Evolutionary conservation across 2,797 vertebrate species (phyloP).

Genomic region (Poliocrania exsul): DNA sequence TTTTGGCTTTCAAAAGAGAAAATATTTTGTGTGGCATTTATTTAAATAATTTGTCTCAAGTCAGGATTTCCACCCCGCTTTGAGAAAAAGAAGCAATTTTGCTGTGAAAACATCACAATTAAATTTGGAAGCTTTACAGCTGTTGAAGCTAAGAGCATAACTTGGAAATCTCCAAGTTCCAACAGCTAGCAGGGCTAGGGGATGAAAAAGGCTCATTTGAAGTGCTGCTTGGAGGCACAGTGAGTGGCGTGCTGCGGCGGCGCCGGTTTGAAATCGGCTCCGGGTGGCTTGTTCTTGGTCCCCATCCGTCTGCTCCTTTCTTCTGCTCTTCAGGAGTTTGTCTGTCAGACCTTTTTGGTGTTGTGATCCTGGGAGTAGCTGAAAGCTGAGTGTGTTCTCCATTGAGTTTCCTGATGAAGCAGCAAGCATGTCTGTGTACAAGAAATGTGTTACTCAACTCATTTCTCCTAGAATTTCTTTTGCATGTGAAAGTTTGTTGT

Average conservation of each 20-base stretch:
- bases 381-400: background rate
- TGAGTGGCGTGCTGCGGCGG: accelerated
- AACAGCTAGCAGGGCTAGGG: background rate
- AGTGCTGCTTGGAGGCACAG: background rate
- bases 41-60: background rate
- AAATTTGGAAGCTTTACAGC: background rate
- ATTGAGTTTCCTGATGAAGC: background rate
- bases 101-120: background rate
- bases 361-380: conserved; percentile 1
- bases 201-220: background rate
- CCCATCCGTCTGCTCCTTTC: background rate
- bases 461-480: background rate
- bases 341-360: background rate
- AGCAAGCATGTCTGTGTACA: background rate
- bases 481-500: background rate
- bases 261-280: background rate
- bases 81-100: background rate
- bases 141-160: accelerated
- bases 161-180: background rate
- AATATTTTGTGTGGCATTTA: background rate
- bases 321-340: background rate
- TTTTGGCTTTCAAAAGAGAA: conserved; percentile 18
- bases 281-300: conserved; percentile 5
- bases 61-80: background rate
- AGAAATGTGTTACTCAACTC: background rate